Evolutionary conservation across 64 coral and sea anemone genomes (phyloP).

Genomic region (Actinia equina): DNA sequence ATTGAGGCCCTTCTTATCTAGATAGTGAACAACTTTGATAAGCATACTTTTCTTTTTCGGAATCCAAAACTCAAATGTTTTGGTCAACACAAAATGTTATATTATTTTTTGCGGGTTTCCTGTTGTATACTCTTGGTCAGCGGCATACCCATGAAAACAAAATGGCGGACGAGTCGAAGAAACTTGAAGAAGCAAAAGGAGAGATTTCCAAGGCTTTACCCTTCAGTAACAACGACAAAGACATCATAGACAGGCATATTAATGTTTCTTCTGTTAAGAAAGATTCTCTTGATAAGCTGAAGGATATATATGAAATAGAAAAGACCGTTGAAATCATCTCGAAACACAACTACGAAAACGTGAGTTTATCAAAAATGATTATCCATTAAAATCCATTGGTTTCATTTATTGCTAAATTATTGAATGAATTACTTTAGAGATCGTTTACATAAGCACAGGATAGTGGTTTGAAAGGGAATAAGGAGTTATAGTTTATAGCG

Average conservation of each 20-base stretch:
- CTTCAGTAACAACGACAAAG: constrained; percentile 62
- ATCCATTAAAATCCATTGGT: too few species aligned
- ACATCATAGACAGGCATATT: constrained; percentile 71
- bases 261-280: constrained; percentile 17
- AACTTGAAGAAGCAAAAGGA: neutral
- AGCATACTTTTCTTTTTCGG: too few species aligned
- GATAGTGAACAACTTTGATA: too few species aligned
- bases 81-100: too few species aligned
- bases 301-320: constrained; percentile 68
- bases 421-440: too few species aligned
- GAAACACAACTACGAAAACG: constrained; percentile 61
- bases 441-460: too few species aligned
- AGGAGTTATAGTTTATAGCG: too few species aligned
- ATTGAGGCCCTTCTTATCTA: too few species aligned
- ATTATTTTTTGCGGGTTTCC: neutral
- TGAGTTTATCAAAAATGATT: neutral
- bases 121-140: constrained; percentile 10
- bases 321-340: constrained; percentile 45
- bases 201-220: constrained; percentile 16
- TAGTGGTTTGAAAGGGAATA: too few species aligned
- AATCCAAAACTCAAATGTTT: too few species aligned
- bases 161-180: constrained; percentile 45
- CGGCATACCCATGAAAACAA: constrained; percentile 23
- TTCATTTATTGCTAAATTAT: too few species aligned
- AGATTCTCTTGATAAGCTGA: constrained; percentile 11